Evolutionary conservation across 2,113 vertebrate species (phyloP), one percentile per base, ranked within the genome.

Genomic region (Onychostruthus taczanowskii): DNA sequence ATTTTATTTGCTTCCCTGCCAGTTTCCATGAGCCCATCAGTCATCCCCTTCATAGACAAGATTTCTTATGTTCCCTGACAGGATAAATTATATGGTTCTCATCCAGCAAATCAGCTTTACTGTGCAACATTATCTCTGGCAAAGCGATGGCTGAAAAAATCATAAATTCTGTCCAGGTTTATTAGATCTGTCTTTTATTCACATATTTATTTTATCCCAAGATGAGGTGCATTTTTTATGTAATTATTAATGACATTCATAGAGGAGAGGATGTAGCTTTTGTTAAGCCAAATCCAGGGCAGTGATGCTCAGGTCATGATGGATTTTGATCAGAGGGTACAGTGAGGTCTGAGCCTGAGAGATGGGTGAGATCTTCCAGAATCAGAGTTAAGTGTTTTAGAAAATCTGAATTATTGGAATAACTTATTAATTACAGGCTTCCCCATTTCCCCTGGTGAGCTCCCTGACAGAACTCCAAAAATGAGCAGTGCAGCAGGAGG

Each of bases 11-110:
- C 97, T 97, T 97, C 95, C 90, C 89, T 97, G 97, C 96, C 94
- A 95, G 97, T 95, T 97, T 97, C 96, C 96, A 94, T 97, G 95
- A 96, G 98, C 70, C 95, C 95, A 96, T 98, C 98, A 98, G 96
- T 98, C 97, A 98, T 95, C 94, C 94, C 89, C 87, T 91, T 94
- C 88, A 73, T 77, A 96, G 95, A 97, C 91, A 96, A 96, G 96
- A 96, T 97, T 98, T 98, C 97, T 97, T 97, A 94, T 96, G 95
- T 92, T 97, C 97, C 75, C 92, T 98, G 98, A 98, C 97, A 98
- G 97, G 97, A 97, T 97, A 98, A 98, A 98, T 98, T 98, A 98
- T 97, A 98, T 93, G 97, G 97, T 97, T 97, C 97, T 97, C 97
- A 97, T 94, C 97, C 95, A 91, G 97, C 97, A 97, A 98, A 98